Percentiles rank a stretch among this genome's conserved stretches.
phyloP scores from a whole-genome alignment of 1,140 invertebrate species.

The Drosophila orosa region DNA sequence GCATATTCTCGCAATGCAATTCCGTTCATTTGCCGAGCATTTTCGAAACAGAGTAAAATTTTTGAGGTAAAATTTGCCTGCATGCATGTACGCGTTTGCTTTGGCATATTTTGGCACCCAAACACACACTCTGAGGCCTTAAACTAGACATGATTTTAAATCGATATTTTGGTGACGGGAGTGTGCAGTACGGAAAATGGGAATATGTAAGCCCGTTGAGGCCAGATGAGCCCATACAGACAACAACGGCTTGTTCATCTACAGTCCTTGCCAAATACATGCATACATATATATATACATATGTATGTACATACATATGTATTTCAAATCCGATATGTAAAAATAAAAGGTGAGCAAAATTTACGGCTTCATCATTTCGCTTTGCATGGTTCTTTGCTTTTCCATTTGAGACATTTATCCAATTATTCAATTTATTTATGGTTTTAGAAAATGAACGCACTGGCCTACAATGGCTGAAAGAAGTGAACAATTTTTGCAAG shows the following conservation, averaged over 20 bases:
- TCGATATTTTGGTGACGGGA: conserved; percentile 35
- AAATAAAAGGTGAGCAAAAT: background rate
- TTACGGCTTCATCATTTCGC: conserved; percentile 3
- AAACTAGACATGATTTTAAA: conserved; percentile 55
- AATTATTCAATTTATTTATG: conserved; percentile 17
- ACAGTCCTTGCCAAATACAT: conserved; percentile 2
- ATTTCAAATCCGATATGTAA: conserved; percentile 6
- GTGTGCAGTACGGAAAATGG: background rate
- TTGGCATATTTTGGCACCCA: conserved; percentile 38
- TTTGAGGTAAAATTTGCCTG: background rate
- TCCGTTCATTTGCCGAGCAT: background rate
- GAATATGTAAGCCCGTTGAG: conserved; percentile 1
- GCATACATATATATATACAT: no score
- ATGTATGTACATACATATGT: no score
- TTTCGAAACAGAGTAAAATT: conserved; percentile 2
- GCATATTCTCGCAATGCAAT: conserved; percentile 12
- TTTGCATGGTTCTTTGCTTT: conserved; percentile 10
- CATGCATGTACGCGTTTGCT: conserved; percentile 8
- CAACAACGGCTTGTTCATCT: background rate
- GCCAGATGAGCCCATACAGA: conserved; percentile 14
- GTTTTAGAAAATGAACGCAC: conserved; percentile 6
- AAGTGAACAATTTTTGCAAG: conserved; percentile 11
- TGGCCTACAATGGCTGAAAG: background rate
- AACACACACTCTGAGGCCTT: conserved; percentile 38
- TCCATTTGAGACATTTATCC: conserved; percentile 14